These are phyloP conservation scores for Suncus etruscus DNA, from an alignment of 2,113 vertebrate species.

Conservation along the genomic window DNA sequence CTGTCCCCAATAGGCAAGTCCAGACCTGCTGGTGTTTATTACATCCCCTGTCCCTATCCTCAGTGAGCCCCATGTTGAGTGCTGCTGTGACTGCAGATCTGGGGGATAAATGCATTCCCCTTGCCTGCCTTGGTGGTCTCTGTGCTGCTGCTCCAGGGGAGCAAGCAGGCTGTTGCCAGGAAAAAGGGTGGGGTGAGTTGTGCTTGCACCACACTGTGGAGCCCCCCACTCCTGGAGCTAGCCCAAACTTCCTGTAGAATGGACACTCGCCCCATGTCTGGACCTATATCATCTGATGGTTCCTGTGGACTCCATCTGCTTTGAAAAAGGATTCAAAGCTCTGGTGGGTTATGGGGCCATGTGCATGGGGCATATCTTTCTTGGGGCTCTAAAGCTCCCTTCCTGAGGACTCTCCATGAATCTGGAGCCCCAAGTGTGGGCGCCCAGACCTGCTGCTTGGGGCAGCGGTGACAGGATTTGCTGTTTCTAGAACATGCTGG, in stretches of 20 bases:
- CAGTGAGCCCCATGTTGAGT: too few relatives aligned
- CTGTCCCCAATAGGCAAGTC: too few relatives aligned
- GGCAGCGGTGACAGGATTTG: not conserved
- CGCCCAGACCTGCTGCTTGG: too few relatives aligned
- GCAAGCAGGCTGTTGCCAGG: too few relatives aligned
- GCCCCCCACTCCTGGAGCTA: too few relatives aligned
- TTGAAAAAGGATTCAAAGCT: not conserved
- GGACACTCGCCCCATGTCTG: not conserved
- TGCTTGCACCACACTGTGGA: too few relatives aligned
- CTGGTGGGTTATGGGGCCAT: not conserved
- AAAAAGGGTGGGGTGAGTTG: too few relatives aligned
- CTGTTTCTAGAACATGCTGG: slow-evolving; percentile 21
- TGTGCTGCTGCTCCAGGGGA: not conserved
- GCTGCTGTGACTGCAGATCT: too few relatives aligned
- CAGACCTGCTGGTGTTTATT: not conserved
- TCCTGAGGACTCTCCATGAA: not conserved
- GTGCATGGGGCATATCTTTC: not conserved
- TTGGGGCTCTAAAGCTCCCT: not conserved
- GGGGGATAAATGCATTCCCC: too few relatives aligned
- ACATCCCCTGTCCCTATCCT: not conserved
- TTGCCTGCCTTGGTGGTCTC: too few relatives aligned
- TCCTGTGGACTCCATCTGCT: not conserved
- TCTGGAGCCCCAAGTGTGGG: too few relatives aligned
- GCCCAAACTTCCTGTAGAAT: too few relatives aligned
- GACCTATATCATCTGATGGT: not conserved